Conservation (phyloP, 2,797 vertebrate species). For the Pseudomugil gertrudae region DNA sequence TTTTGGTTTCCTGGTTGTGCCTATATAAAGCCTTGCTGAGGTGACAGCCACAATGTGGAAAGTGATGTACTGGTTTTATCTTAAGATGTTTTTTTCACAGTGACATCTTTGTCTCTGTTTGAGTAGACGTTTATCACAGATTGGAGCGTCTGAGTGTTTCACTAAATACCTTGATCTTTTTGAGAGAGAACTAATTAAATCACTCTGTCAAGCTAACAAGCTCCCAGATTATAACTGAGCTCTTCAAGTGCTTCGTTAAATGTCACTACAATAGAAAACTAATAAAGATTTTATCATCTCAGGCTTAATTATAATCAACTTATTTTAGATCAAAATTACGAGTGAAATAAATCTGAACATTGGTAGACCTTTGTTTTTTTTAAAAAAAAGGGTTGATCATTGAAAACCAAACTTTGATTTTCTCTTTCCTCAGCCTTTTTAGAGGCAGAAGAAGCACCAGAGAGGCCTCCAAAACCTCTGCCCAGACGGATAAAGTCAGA, state of each 20-base stretch:
- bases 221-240: conserved; percentile 25
- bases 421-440: conserved; percentile 74
- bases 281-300: conserved; percentile 11
- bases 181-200: conserved; percentile 32
- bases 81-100: not conserved
- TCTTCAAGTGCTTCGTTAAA: conserved; percentile 43
- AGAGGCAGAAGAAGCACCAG: conserved; percentile 89
- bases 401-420: conserved; percentile 1
- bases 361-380: not conserved
- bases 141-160: conserved; percentile 28
- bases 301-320: not conserved
- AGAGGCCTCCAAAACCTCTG: conserved; percentile 94
- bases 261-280: conserved; percentile 28
- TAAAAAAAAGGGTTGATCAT: not conserved
- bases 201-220: conserved; percentile 24
- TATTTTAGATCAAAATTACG: not conserved
- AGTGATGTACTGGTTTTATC: not conserved
- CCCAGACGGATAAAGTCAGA: conserved; percentile 95
- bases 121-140: conserved; percentile 49
- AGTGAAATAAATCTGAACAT: not conserved
- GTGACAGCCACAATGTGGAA: not conserved
- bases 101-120: conserved; percentile 17
- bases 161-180: conserved; percentile 22
- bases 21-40: not conserved
- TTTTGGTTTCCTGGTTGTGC: not conserved